These are phyloP conservation scores for Platichthys stellatus DNA, from an alignment of 2,113 vertebrate genomes.

Conservation along the genomic window DNA sequence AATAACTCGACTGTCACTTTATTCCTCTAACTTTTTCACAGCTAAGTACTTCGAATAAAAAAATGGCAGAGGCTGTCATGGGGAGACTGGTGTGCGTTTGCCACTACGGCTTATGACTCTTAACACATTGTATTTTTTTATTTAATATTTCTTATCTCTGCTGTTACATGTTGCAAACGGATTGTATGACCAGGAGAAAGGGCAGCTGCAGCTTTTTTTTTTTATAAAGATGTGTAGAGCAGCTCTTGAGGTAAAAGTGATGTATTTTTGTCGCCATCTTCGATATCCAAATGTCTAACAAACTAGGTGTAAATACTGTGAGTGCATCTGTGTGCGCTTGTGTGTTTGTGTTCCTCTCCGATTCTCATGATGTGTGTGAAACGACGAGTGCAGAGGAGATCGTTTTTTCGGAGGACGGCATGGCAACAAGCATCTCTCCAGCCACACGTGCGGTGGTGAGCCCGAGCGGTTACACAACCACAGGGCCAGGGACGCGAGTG, in stretches of 20 bases:
- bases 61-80: constrained; percentile 1
- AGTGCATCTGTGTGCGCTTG: neutral
- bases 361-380: neutral
- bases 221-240: no score
- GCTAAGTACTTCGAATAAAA: constrained; percentile 22
- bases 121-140: no score
- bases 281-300: no score
- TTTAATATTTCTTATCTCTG: constrained; percentile 2
- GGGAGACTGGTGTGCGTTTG: neutral
- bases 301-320: no score
- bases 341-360: no score
- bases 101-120: constrained; percentile 15
- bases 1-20: constrained; percentile 36
- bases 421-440: constrained; percentile 59
- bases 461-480: constrained; percentile 69
- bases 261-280: no score
- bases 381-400: constrained; percentile 35
- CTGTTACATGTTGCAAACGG: constrained; percentile 4
- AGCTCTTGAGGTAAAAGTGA: no score
- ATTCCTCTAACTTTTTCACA: neutral
- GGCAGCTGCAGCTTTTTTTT: no score
- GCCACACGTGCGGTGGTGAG: constrained; percentile 55
- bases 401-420: constrained; percentile 37
- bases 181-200: no score
- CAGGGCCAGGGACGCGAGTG: constrained; percentile 37